Evolutionary conservation across 2,797 vertebrate genomes (phyloP).

Genomic region (Pipistrellus kuhlii): DNA sequence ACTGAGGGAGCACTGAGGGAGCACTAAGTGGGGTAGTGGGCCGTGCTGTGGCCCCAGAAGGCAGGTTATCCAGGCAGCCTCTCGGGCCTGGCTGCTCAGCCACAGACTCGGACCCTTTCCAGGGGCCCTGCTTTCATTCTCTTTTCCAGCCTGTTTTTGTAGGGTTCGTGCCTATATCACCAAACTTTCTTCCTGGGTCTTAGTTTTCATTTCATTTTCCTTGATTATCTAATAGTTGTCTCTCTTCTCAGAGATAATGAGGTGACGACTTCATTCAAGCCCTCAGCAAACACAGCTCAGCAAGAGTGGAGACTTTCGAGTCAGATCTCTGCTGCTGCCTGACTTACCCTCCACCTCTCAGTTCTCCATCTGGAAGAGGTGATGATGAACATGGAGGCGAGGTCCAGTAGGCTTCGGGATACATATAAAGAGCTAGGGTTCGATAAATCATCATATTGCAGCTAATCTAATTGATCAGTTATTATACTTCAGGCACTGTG

Average conservation of each 20-base stretch:
- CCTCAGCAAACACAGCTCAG: background rate
- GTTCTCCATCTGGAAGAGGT: background rate
- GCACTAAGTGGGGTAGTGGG: background rate
- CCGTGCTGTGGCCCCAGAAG: background rate
- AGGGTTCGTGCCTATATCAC: background rate
- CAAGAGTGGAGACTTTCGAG: background rate
- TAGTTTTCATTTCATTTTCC: slow-evolving; percentile 32
- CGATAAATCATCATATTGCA: background rate
- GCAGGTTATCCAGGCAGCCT: background rate
- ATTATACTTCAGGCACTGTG: background rate
- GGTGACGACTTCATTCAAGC: background rate
- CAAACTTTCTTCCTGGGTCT: background rate
- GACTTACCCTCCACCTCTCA: background rate
- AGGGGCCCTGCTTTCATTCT: background rate
- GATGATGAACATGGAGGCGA: background rate
- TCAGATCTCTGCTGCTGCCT: background rate
- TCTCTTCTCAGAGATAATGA: background rate
- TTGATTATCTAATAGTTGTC: background rate
- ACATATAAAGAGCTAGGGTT: background rate
- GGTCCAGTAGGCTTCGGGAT: background rate
- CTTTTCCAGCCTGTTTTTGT: background rate
- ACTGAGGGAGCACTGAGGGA: background rate
- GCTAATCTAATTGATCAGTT: background rate
- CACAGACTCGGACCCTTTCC: background rate
- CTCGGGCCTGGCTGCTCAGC: background rate